Evolutionary conservation across 2,888 invertebrate species (phyloP).

Genomic region (Acronicta psi): DNA sequence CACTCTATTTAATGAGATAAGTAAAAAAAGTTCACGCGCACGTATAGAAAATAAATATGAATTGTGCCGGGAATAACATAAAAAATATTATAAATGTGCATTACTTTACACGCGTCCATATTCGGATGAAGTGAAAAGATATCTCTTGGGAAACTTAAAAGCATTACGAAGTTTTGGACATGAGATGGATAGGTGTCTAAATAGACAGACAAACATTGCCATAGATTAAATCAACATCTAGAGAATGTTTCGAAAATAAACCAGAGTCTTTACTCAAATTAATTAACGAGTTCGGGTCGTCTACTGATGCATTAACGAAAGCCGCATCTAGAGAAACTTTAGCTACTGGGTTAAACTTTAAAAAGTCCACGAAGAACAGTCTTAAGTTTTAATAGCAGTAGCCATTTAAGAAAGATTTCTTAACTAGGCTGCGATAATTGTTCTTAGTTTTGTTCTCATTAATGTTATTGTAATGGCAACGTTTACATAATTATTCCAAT

Average conservation of each 20-base stretch:
- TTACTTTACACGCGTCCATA: conserved; percentile 32
- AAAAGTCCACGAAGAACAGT: conserved; percentile 1
- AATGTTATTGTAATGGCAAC: not conserved
- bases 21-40: conserved; percentile 42
- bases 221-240: conserved; percentile 2
- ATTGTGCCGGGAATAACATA: conserved; percentile 37
- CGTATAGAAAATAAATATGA: conserved; percentile 28
- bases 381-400: conserved; percentile 10
- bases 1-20: conserved; percentile 48
- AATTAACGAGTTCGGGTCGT: conserved; percentile 8
- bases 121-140: conserved; percentile 27
- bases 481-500: too few species aligned
- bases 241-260: not conserved
- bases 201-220: conserved; percentile 2
- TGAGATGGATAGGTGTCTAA: conserved; percentile 41
- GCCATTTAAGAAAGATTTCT: conserved; percentile 4
- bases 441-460: not conserved
- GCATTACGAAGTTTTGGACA: conserved; percentile 29
- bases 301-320: conserved; percentile 7
- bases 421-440: not conserved
- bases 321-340: conserved; percentile 1
- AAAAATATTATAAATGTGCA: conserved; percentile 32
- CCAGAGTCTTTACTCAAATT: conserved; percentile 8
- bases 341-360: conserved; percentile 13
- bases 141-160: conserved; percentile 29